Conservation (phyloP, 2,888 invertebrate species). For the Ichneumoninae sp. region DNA sequence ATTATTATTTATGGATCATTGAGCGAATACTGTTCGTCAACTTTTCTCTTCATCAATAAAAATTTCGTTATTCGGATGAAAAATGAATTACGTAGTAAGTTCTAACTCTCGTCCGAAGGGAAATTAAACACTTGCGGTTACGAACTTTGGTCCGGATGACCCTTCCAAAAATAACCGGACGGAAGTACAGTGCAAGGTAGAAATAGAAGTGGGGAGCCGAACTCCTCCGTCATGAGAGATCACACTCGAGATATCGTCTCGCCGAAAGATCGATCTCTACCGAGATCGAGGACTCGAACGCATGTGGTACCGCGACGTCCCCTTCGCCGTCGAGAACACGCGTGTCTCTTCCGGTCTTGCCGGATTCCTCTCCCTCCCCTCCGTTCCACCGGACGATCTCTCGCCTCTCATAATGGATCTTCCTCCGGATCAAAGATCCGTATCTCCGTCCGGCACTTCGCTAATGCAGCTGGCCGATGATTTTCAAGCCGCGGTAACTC, state of each 20-base stretch:
- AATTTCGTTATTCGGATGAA: too few relatives aligned
- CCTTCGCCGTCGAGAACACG: not conserved
- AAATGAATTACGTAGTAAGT: too few relatives aligned
- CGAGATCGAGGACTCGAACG: not conserved
- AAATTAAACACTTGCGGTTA: too few relatives aligned
- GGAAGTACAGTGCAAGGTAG: not conserved
- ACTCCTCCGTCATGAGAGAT: not conserved
- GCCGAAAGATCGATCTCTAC: not conserved
- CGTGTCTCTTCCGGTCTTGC: not conserved
- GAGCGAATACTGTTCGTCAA: too few relatives aligned
- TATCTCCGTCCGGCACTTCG: constrained; percentile 33
- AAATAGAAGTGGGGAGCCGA: not conserved
- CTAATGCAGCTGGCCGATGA: constrained; percentile 37
- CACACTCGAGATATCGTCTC: not conserved
- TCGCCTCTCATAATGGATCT: constrained; percentile 33
- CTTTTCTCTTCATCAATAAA: too few relatives aligned
- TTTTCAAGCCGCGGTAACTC: not conserved
- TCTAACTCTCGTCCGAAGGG: too few relatives aligned
- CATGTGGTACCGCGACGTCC: not conserved
- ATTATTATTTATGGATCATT: too few relatives aligned
- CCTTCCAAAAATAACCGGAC: not conserved
- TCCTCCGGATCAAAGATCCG: constrained; percentile 21
- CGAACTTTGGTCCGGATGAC: not conserved
- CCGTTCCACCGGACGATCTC: constrained; percentile 21
- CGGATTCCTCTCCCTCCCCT: constrained; percentile 23